Evolutionary conservation across 1,140 invertebrate genomes (phyloP), one percentile per base, ranked within the genome.

Genomic region (Heterodera schachtii): DNA sequence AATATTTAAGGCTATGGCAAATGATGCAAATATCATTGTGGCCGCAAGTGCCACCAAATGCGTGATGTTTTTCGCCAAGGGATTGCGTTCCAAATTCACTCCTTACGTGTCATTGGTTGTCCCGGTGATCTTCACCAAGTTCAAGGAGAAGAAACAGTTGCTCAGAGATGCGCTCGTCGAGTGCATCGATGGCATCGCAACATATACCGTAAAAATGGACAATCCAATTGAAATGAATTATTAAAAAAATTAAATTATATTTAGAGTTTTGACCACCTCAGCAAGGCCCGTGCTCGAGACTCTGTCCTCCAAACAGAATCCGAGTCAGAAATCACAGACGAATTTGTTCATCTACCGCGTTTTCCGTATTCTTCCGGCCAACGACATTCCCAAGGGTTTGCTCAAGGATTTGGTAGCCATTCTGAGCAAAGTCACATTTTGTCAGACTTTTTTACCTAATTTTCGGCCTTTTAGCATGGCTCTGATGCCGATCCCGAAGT

Each of bases 21-120:
- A 98, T 91, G 97, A 99, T 90, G 93, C 94, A 0, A 99, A 99
- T 90, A 96, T 99, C 6, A 93, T 98, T 87, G 93, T 98, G 8
- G 95, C 98, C 0, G 93, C 94, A 1, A 85, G 95, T 52, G 95
- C 95, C 46, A 94, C 93, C 0, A 95, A 96, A 91, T 94, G 95
- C 90, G 88, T 98, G 6, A 92, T 93, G 8, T 92, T 93, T 75
- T 90, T 99, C 64, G 96, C 96, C 0, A 92, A 90, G 69, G 97
- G 96, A 19, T 91, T 99, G 21, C 94, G 96, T 67, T 95, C 94
- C 88, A 93, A 94, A 80, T 99, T 98, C 91, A 92, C 93, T 13
- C 93, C 93, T 0, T 97, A 97, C 91, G 94, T 95, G 0, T 87
- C 85, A 41, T 81, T 47, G 11, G 64, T 94, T 87, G 91, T 97